These are phyloP conservation scores for Caiman crocodilus DNA, from an alignment of 2,797 vertebrate genomes.

Conservation along the genomic window DNA sequence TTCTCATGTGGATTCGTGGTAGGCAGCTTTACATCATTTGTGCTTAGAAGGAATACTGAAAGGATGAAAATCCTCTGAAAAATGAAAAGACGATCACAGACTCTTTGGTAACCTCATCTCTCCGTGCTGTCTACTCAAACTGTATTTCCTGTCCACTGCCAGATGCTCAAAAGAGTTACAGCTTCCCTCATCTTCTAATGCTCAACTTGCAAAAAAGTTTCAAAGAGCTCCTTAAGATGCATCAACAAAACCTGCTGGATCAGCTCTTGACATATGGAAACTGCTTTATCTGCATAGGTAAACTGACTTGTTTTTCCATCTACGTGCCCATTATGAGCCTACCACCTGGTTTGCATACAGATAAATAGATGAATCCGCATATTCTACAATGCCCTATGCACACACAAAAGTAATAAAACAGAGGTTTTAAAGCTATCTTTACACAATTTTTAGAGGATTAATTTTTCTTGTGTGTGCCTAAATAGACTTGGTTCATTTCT, in stretches of 20 bases:
- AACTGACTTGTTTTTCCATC: not conserved
- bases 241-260: not conserved
- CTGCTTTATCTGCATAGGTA: not conserved
- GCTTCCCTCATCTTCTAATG: not conserved
- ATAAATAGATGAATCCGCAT: not conserved
- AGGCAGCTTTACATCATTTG: not conserved
- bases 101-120: not conserved
- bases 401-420: not conserved
- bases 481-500: not conserved
- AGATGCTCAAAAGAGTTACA: not conserved
- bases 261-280: rapidly evolving
- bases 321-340: not conserved
- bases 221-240: rapidly evolving
- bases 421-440: not conserved
- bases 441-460: not conserved
- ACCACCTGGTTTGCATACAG: not conserved
- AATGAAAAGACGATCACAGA: not conserved
- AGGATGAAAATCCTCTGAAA: not conserved
- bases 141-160: rapidly evolving
- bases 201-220: not conserved
- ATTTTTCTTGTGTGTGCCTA: not conserved
- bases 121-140: rapidly evolving
- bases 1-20: rapidly evolving
- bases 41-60: not conserved
- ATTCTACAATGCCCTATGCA: not conserved